These are phyloP conservation scores for Chamaea fasciata DNA, from an alignment of 2,113 vertebrate genomes.

Conservation along the genomic window DNA sequence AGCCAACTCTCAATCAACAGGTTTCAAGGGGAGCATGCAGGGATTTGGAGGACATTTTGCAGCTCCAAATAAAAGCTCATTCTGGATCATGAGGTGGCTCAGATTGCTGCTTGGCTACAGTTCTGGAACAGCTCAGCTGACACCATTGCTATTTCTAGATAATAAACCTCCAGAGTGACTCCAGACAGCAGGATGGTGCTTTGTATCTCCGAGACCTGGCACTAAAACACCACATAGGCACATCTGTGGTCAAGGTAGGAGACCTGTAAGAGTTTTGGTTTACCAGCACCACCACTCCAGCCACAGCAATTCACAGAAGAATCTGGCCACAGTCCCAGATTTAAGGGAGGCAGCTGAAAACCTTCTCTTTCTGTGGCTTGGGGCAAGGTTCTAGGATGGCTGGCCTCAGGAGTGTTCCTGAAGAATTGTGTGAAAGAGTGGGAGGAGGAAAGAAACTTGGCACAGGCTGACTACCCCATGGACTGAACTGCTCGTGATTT, in stretches of 20 bases:
- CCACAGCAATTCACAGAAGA: not conserved
- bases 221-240: not conserved
- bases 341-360: not conserved
- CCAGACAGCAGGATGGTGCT: not conserved
- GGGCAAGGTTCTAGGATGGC: rapidly evolving
- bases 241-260: not conserved
- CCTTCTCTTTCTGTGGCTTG: not conserved
- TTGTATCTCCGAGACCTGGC: not conserved
- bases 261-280: not conserved
- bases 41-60: not conserved
- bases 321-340: not conserved
- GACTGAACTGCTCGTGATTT: not conserved
- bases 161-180: not conserved
- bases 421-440: not conserved
- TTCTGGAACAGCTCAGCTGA: conserved; percentile 28
- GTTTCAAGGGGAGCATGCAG: not conserved
- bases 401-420: not conserved
- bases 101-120: not conserved
- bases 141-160: conserved; percentile 7
- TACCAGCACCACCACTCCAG: not conserved
- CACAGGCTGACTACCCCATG: not conserved
- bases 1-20: not conserved
- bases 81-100: not conserved
- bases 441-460: not conserved
- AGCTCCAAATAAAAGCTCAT: not conserved